Percentiles rank a stretch among this genome's conserved stretches.
Conservation (phyloP, 2,888 invertebrate species). For the Oscheius myriophilus region DNA sequence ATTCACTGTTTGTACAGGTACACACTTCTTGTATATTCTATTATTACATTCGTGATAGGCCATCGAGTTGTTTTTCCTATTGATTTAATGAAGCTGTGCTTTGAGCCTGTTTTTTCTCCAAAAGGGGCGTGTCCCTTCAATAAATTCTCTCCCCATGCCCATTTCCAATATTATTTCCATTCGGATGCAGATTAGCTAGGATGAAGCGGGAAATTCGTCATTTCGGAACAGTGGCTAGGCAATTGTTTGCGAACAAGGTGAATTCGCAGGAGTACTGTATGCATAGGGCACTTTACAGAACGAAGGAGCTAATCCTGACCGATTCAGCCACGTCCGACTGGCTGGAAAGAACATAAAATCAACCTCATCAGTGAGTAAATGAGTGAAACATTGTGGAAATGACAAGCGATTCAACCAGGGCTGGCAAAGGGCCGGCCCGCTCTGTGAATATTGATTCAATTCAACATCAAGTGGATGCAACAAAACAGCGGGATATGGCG, state of each 20-base stretch:
- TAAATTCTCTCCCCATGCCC: neutral
- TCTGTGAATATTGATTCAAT: too few species aligned
- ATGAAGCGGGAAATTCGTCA: conserved; percentile 1
- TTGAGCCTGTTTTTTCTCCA: neutral
- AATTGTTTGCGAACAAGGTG: conserved; percentile 8
- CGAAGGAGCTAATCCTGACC: neutral
- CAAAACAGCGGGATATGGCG: too few species aligned
- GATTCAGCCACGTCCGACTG: conserved; percentile 7
- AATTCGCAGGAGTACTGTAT: neutral
- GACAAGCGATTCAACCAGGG: too few species aligned
- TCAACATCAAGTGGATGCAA: too few species aligned
- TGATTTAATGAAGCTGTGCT: too few species aligned
- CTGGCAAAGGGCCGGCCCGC: too few species aligned
- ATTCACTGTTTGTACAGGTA: too few species aligned
- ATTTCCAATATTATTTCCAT: neutral
- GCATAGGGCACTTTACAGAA: neutral
- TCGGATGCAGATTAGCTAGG: conserved; percentile 1
- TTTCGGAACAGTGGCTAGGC: conserved; percentile 13
- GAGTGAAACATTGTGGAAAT: too few species aligned
- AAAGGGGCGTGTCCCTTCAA: neutral
- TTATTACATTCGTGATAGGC: too few species aligned
- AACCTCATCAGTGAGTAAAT: conserved; percentile 8
- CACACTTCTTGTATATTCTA: too few species aligned
- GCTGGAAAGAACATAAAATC: conserved; percentile 13
- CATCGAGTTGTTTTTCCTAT: too few species aligned